Evolutionary conservation across 2,888 invertebrate genomes (phyloP), one percentile per base, ranked within the genome.

Genomic region (Creontiades dilutus): DNA sequence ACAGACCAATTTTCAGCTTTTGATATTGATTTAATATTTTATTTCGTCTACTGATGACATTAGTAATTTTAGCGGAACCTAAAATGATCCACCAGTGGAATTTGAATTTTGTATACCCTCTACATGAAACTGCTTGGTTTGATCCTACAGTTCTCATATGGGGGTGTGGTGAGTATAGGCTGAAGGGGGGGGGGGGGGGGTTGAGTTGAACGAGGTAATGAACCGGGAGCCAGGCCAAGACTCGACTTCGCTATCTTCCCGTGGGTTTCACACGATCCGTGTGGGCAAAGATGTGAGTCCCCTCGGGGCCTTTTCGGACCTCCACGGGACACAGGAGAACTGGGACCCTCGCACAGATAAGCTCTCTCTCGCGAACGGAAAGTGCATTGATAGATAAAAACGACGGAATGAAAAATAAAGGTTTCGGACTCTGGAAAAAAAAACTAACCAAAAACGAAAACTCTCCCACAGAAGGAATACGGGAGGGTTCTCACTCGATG

Each of bases 241-340:
- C 68, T 68, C 68, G 76, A 76, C 28, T 78, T 78, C 16, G 78
- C 47, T 78, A 78, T 78, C 78, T 82, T 9, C 52, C 52, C 52
- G 82, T 52, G 48, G 47, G 82, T 82, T 82, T 82, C 82, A 82
- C 82, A 82, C 82, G 82, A 52, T 82, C 82, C 82, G 82, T 82
- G 82, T 82, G 82, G 82, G 82, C 82, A 82, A 82, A 47, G 82
- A 52, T 82, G 23, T 82, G 14, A 46, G 7, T 78, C n/a, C n/a
- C 46, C 46, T 46, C 46, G 16, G 37, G 46, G 14, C 78, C n/a
- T 46, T 78, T 78, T 78, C 47, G 78, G 78, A n/a, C 78, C 47
- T 46, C n/a, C 78, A 2, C n/a, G 23, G 3, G 23, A 23, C 68
- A 68, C 23, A 23, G 68, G 23, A 23, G 68, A 68, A 68, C 68